Evolutionary conservation across 2,113 vertebrate species (phyloP).

Genomic region (Cottus gobio): DNA sequence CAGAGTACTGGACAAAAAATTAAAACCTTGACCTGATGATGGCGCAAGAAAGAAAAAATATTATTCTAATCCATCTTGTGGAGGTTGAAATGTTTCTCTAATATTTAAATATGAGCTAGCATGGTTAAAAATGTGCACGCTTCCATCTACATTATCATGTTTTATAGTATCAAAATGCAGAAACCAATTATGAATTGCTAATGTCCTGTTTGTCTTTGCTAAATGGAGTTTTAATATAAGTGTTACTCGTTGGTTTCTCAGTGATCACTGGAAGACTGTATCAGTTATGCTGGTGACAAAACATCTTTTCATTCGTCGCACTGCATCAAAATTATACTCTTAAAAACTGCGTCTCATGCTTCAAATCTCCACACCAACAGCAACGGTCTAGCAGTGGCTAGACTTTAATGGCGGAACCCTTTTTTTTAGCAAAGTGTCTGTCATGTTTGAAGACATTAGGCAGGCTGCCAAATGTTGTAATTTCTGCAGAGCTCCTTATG

Average conservation of each 20-base stretch:
- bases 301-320: constrained; percentile 9
- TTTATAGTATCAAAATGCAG: no score
- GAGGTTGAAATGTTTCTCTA: neutral
- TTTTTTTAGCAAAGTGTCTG: constrained; percentile 35
- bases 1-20: no score
- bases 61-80: neutral
- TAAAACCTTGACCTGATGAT: no score
- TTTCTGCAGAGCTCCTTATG: constrained; percentile 41
- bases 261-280: neutral
- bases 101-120: neutral
- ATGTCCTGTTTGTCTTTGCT: neutral
- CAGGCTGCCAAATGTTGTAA: constrained; percentile 50
- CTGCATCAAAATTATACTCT: constrained; percentile 20
- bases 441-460: constrained; percentile 50
- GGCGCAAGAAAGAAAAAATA: no score
- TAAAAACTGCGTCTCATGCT: constrained; percentile 4
- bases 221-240: neutral
- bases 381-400: neutral
- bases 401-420: constrained; percentile 22
- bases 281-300: constrained; percentile 6
- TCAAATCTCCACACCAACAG: constrained; percentile 33
- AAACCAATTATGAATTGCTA: neutral
- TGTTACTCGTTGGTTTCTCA: neutral
- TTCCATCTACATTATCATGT: neutral
- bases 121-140: neutral